These are phyloP conservation scores for Limnephilus lunatus DNA, from an alignment of 2,888 invertebrate species.

Conservation along the genomic window DNA sequence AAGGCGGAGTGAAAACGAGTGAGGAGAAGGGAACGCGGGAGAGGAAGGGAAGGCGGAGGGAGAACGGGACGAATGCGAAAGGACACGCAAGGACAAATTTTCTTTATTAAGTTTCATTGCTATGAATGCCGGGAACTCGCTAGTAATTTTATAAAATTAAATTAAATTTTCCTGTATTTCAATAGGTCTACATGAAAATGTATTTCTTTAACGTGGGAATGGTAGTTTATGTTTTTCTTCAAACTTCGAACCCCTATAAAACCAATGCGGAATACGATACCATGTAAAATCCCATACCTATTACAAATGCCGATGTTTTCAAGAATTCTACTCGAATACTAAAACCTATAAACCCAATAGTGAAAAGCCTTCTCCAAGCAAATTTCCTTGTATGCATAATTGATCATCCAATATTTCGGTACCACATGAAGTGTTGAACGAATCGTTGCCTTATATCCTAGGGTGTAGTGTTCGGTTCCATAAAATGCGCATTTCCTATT, in stretches of 20 bases:
- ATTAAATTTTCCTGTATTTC: too few relatives aligned
- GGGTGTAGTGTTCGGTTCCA: constrained; percentile 54
- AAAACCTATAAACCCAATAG: constrained; percentile 3
- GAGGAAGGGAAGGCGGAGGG: too few relatives aligned
- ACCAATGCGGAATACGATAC: background rate
- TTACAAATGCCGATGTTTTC: background rate
- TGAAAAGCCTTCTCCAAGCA: background rate
- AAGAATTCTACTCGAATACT: background rate
- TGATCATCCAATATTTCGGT: constrained; percentile 57
- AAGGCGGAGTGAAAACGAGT: too few relatives aligned
- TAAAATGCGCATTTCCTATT: constrained; percentile 57
- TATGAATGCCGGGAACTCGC: too few relatives aligned
- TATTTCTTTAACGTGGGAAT: too few relatives aligned
- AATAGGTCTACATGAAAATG: too few relatives aligned
- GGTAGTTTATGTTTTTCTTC: too few relatives aligned
- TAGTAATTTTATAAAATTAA: too few relatives aligned
- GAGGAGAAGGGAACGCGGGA: too few relatives aligned
- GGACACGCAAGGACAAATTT: too few relatives aligned
- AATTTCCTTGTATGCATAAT: constrained; percentile 54
- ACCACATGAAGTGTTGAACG: constrained; percentile 31
- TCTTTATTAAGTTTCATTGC: too few relatives aligned
- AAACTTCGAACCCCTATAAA: background rate
- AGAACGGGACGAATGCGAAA: too few relatives aligned
- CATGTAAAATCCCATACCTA: background rate
- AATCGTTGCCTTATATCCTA: constrained; percentile 5